These are phyloP conservation scores for Lasioglossum baleicum DNA, from an alignment of 1,140 invertebrate species.

Conservation along the genomic window DNA sequence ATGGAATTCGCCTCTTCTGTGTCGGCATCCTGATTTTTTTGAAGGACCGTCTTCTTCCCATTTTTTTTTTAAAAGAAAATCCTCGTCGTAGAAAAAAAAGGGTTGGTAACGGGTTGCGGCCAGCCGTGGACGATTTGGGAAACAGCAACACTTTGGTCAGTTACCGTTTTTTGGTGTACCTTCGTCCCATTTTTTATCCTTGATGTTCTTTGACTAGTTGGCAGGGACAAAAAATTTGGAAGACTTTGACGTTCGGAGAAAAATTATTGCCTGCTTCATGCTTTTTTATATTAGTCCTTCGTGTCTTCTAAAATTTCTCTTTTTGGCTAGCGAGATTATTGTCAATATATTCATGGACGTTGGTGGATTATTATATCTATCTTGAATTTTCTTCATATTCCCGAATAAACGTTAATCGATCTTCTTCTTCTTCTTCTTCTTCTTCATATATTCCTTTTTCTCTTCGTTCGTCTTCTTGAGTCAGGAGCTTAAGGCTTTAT, in stretches of 20 bases:
- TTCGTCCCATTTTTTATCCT: no score
- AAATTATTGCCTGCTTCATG: no score
- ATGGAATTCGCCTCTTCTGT: conserved; percentile 30
- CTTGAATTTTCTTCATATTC: not conserved
- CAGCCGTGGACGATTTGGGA: conserved; percentile 23
- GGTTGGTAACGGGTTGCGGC: conserved; percentile 59
- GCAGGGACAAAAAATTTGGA: no score
- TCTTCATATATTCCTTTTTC: no score
- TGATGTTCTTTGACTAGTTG: no score
- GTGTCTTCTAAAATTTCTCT: no score
- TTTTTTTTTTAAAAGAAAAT: conserved; percentile 17
- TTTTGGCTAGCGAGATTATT: no score
- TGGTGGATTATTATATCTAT: not conserved
- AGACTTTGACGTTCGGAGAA: no score
- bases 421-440: not conserved
- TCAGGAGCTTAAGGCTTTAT: not conserved
- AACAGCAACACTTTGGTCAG: conserved; percentile 7
- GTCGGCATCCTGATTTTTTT: not conserved
- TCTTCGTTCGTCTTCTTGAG: not conserved
- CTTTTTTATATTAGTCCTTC: no score
- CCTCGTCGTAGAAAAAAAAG: conserved; percentile 42
- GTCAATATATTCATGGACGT: not conserved
- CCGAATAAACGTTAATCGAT: not conserved
- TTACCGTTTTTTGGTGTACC: not conserved
- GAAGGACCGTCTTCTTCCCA: no score